Base-by-base conservation (phyloP, 64 coral and sea anemone genomes). In the Montipora efflorescens region DNA sequence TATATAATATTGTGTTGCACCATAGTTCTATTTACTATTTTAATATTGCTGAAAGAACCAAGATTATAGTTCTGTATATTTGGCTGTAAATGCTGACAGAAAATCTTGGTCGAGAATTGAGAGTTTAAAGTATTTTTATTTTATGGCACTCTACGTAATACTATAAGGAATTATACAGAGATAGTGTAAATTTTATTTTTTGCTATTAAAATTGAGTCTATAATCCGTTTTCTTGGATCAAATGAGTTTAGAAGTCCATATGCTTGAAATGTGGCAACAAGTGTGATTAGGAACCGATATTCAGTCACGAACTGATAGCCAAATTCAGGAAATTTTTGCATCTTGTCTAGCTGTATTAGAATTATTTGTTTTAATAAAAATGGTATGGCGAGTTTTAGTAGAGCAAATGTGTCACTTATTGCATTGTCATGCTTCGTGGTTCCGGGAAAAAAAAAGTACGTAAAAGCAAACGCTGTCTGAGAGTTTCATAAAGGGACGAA, bases 181-280 rank as follows among this genome's bases (percentile, higher is more conserved):
- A 83, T 95, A 97, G 89, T 97, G 96, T 97, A 97, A 95, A 97
- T 97, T 97, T 97, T 97, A 97, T 97, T 97, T 97, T 97, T 97
- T 97, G 96, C 96, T 97, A 97, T 97, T 97, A 97, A 97, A 97
- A 90, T 91, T 79, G 90, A 88, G 79, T 97, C 94, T 97, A 97
- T 96, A 96, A 85, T 89, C 79, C 69, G 9, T 95, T 76, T 86
- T 82, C 93, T 90, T 95, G 89, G 88, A 88, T 90, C 77, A 55
- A 84, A 25, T 90, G 81, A 82, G 89, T 80, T 66, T 85, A 77
- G 47, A 90, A 80, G 77, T 90, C 80, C 89, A 25, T 62, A 83
- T 75, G 36, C 36, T 36, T 36, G 36, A 51, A 66, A 48, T 86
- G 84, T 89, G 68, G 78, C 79, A 76, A 85, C 77, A 84, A 59